phyloP scores from a whole-genome alignment of 2,888 invertebrate species.

The Polietes domitor region DNA sequence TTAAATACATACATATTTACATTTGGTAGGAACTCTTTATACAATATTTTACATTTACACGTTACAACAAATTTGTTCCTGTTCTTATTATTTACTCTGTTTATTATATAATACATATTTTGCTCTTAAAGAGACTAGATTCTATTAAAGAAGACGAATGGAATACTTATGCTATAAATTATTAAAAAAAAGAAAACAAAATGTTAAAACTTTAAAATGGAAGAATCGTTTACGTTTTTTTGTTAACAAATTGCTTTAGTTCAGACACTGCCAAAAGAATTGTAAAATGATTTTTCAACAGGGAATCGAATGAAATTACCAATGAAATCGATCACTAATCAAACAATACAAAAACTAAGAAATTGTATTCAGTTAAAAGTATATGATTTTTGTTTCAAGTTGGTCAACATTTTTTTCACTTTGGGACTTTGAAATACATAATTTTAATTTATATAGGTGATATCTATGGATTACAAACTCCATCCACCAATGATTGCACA shows the following conservation, averaged over 20 bases:
- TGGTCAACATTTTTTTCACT: too few species aligned
- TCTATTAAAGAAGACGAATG: constrained; percentile 43
- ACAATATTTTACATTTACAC: constrained; percentile 16
- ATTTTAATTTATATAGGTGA: too few species aligned
- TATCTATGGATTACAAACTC: too few species aligned
- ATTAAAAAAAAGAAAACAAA: constrained; percentile 10
- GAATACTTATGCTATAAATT: too few species aligned
- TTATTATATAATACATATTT: background rate
- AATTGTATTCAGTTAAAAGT: too few species aligned
- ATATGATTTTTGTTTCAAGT: too few species aligned
- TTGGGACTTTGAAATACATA: too few species aligned
- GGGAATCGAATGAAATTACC: too few species aligned
- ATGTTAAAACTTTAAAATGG: constrained; percentile 26
- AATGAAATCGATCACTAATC: too few species aligned
- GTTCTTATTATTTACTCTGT: constrained; percentile 17
- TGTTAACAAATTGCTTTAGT: constrained; percentile 54
- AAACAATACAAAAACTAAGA: too few species aligned
- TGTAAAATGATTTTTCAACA: background rate
- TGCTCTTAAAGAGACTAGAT: constrained; percentile 69
- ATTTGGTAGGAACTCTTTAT: constrained; percentile 20
- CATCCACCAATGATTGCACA: too few species aligned
- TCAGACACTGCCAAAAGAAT: background rate
- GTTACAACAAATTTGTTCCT: constrained; percentile 46
- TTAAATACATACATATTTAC: constrained; percentile 22
- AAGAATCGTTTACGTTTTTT: constrained; percentile 35